Evolutionary conservation across 1,140 invertebrate genomes (phyloP).

Genomic region (Saccostrea echinata): DNA sequence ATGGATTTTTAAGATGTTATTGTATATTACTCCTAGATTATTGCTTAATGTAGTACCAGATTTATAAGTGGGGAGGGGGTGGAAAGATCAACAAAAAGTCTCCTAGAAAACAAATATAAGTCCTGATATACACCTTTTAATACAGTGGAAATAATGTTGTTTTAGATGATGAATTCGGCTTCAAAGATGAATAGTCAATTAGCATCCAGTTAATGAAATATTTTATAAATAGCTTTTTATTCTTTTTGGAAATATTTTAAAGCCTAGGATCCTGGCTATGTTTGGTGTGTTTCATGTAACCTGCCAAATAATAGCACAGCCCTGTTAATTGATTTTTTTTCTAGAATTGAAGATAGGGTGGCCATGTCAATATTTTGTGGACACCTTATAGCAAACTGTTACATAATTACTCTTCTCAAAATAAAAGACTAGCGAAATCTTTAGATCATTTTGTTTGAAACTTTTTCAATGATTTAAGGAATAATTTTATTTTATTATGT

Average conservation of each 20-base stretch:
- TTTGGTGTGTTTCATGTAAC: background rate
- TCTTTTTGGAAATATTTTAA: background rate
- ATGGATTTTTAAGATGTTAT: background rate
- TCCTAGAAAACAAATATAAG: conserved; percentile 12
- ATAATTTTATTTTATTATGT: background rate
- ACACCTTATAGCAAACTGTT: background rate
- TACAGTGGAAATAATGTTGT: background rate
- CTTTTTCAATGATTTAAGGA: background rate
- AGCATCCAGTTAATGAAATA: background rate
- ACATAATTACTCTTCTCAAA: background rate
- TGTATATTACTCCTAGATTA: background rate
- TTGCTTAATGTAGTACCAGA: background rate
- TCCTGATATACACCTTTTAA: background rate
- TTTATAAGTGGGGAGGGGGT: background rate
- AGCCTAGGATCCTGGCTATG: background rate
- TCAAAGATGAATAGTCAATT: background rate
- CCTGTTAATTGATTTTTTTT: too few species aligned
- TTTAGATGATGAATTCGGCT: background rate
- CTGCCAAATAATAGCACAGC: background rate
- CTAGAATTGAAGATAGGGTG: too few species aligned
- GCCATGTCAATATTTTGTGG: background rate
- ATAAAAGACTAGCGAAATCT: background rate
- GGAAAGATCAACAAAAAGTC: background rate
- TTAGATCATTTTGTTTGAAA: background rate
- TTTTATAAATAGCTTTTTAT: background rate